Conservation (phyloP, 64 coral and sea anemone species). For the Montipora efflorescens region DNA sequence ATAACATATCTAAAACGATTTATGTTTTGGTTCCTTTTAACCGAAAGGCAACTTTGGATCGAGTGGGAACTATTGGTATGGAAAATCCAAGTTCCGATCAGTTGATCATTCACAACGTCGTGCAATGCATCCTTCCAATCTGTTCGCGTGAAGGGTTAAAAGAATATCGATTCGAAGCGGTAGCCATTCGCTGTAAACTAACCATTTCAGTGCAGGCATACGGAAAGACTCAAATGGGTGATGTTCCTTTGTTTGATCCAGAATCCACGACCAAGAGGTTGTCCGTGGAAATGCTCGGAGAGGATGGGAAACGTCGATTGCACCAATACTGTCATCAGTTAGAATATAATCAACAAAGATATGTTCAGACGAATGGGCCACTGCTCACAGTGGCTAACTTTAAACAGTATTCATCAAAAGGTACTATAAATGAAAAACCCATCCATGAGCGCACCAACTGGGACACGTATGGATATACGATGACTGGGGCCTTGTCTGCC, state of each 20-base stretch:
- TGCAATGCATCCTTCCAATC: not conserved
- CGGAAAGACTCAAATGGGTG: not conserved
- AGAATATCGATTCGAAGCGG: not conserved
- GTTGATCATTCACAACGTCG: not conserved
- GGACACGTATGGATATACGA: not conserved
- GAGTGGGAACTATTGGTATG: not conserved
- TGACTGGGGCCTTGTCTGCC: not conserved
- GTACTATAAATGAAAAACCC: not conserved
- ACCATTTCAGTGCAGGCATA: slow-evolving; percentile 5
- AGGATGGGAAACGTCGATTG: not conserved
- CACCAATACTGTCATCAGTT: not conserved
- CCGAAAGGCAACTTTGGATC: not conserved
- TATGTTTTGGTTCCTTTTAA: not conserved
- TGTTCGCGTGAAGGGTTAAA: not conserved
- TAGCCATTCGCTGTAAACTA: not conserved
- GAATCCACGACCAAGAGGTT: not conserved
- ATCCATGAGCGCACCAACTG: not conserved
- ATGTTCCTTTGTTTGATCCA: too few relatives aligned
- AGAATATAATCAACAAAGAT: not conserved
- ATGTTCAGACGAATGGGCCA: not conserved
- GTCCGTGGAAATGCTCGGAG: not conserved
- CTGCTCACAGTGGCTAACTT: not conserved
- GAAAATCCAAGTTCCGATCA: not conserved
- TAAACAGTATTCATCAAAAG: not conserved
- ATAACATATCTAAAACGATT: not conserved